Conservation (phyloP, 2,113 vertebrate species). For the Ceyx margarethae region DNA sequence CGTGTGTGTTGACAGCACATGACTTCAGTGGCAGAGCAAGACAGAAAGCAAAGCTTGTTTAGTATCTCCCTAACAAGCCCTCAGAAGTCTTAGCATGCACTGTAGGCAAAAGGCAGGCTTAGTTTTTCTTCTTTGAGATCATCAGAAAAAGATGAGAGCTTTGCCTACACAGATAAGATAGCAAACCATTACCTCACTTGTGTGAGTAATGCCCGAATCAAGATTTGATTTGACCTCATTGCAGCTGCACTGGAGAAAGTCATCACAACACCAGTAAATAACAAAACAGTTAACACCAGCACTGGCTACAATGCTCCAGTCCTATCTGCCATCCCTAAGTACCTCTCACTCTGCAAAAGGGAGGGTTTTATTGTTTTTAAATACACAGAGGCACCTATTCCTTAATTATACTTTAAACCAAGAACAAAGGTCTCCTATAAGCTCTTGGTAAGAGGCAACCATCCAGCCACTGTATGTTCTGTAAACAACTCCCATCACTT, state of each 20-base stretch:
- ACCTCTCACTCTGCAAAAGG: neutral
- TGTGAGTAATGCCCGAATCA: neutral
- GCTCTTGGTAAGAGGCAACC: neutral
- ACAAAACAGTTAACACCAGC: slow-evolving; percentile 23
- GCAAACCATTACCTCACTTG: neutral
- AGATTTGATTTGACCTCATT: slow-evolving; percentile 21
- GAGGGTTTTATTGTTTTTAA: slow-evolving; percentile 42
- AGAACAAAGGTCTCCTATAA: neutral
- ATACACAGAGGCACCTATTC: neutral
- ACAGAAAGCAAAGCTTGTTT: neutral
- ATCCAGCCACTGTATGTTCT: neutral
- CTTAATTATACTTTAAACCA: slow-evolving; percentile 59
- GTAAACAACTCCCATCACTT: slow-evolving; percentile 59
- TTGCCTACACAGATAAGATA: neutral
- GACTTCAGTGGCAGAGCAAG: neutral
- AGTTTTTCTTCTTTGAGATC: neutral
- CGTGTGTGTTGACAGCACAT: neutral
- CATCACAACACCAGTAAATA: neutral
- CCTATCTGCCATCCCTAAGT: neutral
- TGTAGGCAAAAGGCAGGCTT: neutral
- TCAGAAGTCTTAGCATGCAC: neutral
- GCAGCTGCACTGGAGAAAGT: neutral
- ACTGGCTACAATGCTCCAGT: neutral
- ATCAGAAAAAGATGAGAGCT: neutral
- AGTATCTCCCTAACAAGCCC: neutral